Conservation (phyloP, 2,888 invertebrate species). For the Drosophila ustulata region DNA sequence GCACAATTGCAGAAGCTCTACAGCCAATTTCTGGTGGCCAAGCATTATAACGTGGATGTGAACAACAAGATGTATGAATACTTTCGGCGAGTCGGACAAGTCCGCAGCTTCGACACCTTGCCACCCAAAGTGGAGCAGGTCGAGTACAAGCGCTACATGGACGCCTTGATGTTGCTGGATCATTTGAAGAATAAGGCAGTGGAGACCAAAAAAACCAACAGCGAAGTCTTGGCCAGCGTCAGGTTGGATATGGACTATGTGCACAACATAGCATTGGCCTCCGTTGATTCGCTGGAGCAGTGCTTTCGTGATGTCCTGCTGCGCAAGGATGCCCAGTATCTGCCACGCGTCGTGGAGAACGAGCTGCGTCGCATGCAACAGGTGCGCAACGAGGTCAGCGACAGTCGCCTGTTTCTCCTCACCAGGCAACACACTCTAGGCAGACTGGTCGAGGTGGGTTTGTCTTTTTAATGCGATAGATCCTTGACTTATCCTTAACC, state of each 20-base stretch:
- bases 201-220: constrained; percentile 14
- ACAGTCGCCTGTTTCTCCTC: constrained; percentile 39
- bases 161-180: constrained; percentile 23
- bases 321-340: constrained; percentile 37
- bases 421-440: constrained; percentile 46
- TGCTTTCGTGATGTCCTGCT: constrained; percentile 13
- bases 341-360: constrained; percentile 35
- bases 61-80: constrained; percentile 40
- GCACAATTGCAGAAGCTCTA: neutral
- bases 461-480: too few relatives aligned
- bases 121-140: rapidly evolving
- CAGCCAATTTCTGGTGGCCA: neutral
- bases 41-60: constrained; percentile 16
- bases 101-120: constrained; percentile 19
- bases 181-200: constrained; percentile 8
- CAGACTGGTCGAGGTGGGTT: constrained; percentile 47
- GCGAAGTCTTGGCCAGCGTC: constrained; percentile 18
- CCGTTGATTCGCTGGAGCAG: constrained; percentile 12
- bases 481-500: neutral
- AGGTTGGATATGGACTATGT: constrained; percentile 19
- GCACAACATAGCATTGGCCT: neutral
- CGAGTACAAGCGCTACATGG: constrained; percentile 29
- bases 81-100: constrained; percentile 39
- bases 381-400: constrained; percentile 51
- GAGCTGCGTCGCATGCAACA: constrained; percentile 45